A percentile compares a stretch with the other conserved stretches of the same genome.
Conservation (phyloP, 2,797 vertebrate genomes). For the Amblyopsis hoosieri region DNA sequence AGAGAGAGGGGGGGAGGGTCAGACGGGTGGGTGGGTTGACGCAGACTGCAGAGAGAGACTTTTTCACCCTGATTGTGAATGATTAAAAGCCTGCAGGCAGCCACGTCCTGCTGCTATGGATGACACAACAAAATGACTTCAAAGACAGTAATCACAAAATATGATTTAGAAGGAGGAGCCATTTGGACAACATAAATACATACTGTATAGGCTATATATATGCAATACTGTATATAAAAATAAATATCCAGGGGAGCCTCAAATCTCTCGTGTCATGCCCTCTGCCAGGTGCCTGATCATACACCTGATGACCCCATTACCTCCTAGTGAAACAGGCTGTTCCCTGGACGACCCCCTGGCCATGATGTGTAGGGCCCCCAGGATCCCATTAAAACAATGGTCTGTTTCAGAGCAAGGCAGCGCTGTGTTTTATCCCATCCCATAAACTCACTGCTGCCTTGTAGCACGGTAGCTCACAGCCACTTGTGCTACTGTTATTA, state of each 20-base stretch:
- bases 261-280: constrained; percentile 42
- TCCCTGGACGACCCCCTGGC: constrained; percentile 48
- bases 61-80: constrained; percentile 70
- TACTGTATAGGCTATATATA: no score
- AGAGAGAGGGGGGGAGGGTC: neutral
- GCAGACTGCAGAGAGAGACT: constrained; percentile 27
- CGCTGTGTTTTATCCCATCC: constrained; percentile 52
- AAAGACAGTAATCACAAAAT: constrained; percentile 46
- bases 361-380: constrained; percentile 58
- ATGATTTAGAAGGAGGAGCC: neutral
- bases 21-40: neutral
- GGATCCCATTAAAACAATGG: constrained; percentile 66
- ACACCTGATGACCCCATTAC: constrained; percentile 70
- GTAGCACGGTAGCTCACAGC: constrained; percentile 39
- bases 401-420: constrained; percentile 55
- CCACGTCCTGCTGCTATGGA: constrained; percentile 65
- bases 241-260: constrained; percentile 50
- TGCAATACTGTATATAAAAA: constrained; percentile 1
- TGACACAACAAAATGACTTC: constrained; percentile 67
- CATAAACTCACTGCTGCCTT: constrained; percentile 55
- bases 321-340: constrained; percentile 62
- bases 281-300: constrained; percentile 67
- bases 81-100: constrained; percentile 73
- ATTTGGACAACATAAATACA: constrained; percentile 2
- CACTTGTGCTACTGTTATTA: constrained; percentile 52